Conservation (phyloP, 1,140 invertebrate genomes). For the Trichogramma pretiosum region DNA sequence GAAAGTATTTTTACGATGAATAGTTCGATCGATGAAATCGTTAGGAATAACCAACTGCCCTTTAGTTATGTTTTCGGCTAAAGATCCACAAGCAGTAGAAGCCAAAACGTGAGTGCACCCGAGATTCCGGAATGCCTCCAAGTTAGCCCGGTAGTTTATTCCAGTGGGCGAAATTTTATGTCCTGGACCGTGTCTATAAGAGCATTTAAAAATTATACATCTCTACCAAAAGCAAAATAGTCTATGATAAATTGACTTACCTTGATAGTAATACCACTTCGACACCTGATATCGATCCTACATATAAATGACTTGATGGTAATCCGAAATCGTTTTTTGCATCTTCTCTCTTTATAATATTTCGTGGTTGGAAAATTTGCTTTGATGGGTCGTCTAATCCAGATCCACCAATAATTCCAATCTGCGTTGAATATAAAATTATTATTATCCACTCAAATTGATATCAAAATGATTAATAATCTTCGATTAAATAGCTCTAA, state of each 20-base stretch:
- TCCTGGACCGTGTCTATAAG: slow-evolving; percentile 71
- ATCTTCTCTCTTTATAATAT: slow-evolving; percentile 38
- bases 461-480: too few species aligned
- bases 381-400: slow-evolving; percentile 72
- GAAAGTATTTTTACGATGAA: slow-evolving; percentile 67
- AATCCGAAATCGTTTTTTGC: slow-evolving; percentile 71
- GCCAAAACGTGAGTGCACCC: slow-evolving; percentile 91
- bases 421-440: too few species aligned
- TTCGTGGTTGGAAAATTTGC: slow-evolving; percentile 64
- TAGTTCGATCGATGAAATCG: slow-evolving; percentile 85
- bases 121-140: slow-evolving; percentile 80
- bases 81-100: slow-evolving; percentile 85
- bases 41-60: slow-evolving; percentile 87
- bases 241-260: slow-evolving; percentile 32
- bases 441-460: too few species aligned
- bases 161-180: slow-evolving; percentile 73
- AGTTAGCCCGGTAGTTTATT: slow-evolving; percentile 94
- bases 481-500: too few species aligned
- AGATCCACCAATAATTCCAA: slow-evolving; percentile 93
- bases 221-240: background rate
- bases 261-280: slow-evolving; percentile 73
- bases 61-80: slow-evolving; percentile 77
- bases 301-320: slow-evolving; percentile 67
- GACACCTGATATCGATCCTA: slow-evolving; percentile 68
- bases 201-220: background rate